Base-by-base conservation (phyloP, 2,797 vertebrate species). In the Amazona ochrocephala region DNA sequence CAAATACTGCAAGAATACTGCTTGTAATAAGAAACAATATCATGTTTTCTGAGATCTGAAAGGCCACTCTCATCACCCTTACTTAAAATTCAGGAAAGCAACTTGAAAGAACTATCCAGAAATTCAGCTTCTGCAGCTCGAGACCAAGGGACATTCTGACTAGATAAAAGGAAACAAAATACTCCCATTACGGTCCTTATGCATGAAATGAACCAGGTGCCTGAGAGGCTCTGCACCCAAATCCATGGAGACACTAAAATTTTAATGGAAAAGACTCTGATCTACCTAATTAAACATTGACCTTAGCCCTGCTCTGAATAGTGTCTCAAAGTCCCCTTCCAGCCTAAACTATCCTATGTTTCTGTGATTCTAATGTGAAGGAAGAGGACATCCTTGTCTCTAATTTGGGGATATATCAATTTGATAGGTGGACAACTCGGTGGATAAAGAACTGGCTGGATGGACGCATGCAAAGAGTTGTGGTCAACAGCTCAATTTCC, bases 301-400 rank as follows among this genome's bases (percentile, higher is more conserved):
- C 4, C 6, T 11, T 80, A 24, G 24, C 7, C 13, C 5, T 39
- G 7, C 11, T 67, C 44, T 54, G 34, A 84, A n/a, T 1, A 42
- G 6, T 15, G 5, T 50, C 34, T 62, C 5, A 6, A 76, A 76
- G 30, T 20, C 13, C 17, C 15, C 11, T 60, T 87, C 30, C 11
- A 9, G 15, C 7, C 41, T 45, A 27, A 68, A 65, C 16, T 62
- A n/a, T 44, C 14, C 19, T 15, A 27, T 0, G 0, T 29, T 73
- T 83, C 51, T 70, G 37, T 67, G 39, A 70, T 50, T 79, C 10
- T 58, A 42, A 37, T 13, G 48, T 20, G 17, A 56, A 78, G 24
- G 20, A 87, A 60, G 23, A 50, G 6, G 27, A 37, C 37, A 37
- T 37, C 37, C 37, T 37, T 37, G 37, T 37, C 37, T 37, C 37